These are phyloP conservation scores for Cheilosia soror DNA, from an alignment of 2,888 invertebrate genomes.

Conservation along the genomic window DNA sequence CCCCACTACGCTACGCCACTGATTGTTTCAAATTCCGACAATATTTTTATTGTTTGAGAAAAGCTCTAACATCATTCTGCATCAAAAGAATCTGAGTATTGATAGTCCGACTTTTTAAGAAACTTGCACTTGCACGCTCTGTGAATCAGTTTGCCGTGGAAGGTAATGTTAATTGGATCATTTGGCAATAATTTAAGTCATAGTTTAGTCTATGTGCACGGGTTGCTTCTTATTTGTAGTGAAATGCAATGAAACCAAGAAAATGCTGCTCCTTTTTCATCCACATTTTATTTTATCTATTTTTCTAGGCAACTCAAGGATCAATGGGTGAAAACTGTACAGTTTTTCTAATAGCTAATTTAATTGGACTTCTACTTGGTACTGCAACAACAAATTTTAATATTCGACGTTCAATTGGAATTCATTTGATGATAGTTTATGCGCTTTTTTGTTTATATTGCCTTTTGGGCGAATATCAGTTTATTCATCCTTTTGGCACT, in stretches of 20 bases:
- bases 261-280: no score
- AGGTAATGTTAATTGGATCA: no score
- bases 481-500: slow-evolving; percentile 62
- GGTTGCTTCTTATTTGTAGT: neutral
- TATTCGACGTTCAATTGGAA: slow-evolving; percentile 58
- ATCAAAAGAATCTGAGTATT: no score
- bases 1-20: no score
- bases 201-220: no score
- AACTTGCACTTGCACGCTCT: no score
- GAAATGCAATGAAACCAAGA: neutral
- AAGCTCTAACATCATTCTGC: no score
- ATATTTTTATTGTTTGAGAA: no score
- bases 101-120: no score
- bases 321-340: slow-evolving; percentile 77
- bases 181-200: no score
- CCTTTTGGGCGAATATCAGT: slow-evolving; percentile 43
- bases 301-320: slow-evolving; percentile 75
- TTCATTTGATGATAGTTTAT: slow-evolving; percentile 34
- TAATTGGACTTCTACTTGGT: slow-evolving; percentile 74
- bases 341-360: slow-evolving; percentile 76
- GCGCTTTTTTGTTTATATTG: slow-evolving; percentile 32
- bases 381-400: slow-evolving; percentile 77
- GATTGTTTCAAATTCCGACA: no score
- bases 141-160: no score
- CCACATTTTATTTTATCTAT: neutral